Percentiles rank a stretch among this genome's conserved stretches.
Evolutionary conservation across 1,140 invertebrate species (phyloP).

Genomic region (Bombus superbus): DNA sequence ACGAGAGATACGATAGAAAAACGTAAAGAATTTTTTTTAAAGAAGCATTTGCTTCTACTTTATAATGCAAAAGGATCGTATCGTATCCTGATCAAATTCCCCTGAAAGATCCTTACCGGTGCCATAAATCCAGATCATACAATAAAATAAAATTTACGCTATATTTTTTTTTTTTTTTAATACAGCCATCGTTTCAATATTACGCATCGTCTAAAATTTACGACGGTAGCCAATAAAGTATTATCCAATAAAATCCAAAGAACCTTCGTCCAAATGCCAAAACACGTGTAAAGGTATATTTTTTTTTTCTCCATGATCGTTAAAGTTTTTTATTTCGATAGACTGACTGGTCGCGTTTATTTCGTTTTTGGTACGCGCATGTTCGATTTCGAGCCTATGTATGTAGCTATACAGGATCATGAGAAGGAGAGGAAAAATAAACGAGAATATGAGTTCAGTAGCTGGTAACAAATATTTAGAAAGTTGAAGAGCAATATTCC

Average conservation of each 20-base stretch:
- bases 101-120: neutral
- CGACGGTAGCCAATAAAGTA: neutral
- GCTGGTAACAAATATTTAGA: neutral
- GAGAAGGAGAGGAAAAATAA: neutral
- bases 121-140: too few species aligned
- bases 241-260: neutral
- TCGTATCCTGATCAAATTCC: neutral
- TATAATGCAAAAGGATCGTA: neutral
- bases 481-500: conserved; percentile 14
- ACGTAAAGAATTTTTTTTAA: neutral
- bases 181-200: neutral
- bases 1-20: neutral
- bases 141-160: neutral
- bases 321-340: neutral
- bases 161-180: too few species aligned
- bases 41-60: neutral
- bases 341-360: neutral
- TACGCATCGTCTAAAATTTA: neutral
- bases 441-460: neutral
- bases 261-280: neutral
- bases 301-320: neutral
- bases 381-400: neutral
- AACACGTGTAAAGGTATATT: neutral
- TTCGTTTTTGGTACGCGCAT: neutral
- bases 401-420: neutral